Base-by-base conservation (phyloP, 2,888 invertebrate species). In the Amphipyra berbera region DNA sequence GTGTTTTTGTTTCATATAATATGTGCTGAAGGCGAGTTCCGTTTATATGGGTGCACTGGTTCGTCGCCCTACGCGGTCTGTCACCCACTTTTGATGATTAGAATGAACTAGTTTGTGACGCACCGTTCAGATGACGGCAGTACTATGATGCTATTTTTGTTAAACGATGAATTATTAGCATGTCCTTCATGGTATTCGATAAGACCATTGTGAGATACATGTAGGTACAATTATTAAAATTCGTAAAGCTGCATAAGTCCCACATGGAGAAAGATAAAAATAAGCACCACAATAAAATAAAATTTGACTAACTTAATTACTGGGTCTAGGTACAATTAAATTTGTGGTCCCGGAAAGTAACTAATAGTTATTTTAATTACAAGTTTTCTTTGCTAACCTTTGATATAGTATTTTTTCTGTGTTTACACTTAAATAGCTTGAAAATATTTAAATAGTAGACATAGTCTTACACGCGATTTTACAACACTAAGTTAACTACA, bases 21-120 rank as follows among this genome's bases (percentile, higher is more conserved):
- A 83, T 90, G 90, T 90, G 89, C 81, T 83, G 78, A 85, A 87
- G 80, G 81, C 82, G 81, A 78, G 78, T 86, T 85, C 70, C 77
- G 82, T 89, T 91, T 90, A 60, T 91, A 91, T 89, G 92, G 91
- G 89, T 92, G 92, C 92, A 89, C 81, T 84, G 84, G 90, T 87
- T 88, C 85, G 84, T 84, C 84, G 86, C 79, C 83, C 85, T 82
- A 79, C 82, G 86, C 83, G 84, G 85, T 87, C 85, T 86, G 85
- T 89, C 87, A 88, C 88, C 88, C 83, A 88, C 88, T 90, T 91
- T 86, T 79, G 75, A 87, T 88, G 84, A 90, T 90, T 87, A 89
- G 76, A 86, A 84, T 79, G 83, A 83, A 82, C 82, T 76, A 79
- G 80, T 82, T 86, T 78, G 80, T 82, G 82, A 77, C 72, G 77